Evolutionary conservation across 2,797 vertebrate species (phyloP).

Genomic region (Rallus crepitans): DNA sequence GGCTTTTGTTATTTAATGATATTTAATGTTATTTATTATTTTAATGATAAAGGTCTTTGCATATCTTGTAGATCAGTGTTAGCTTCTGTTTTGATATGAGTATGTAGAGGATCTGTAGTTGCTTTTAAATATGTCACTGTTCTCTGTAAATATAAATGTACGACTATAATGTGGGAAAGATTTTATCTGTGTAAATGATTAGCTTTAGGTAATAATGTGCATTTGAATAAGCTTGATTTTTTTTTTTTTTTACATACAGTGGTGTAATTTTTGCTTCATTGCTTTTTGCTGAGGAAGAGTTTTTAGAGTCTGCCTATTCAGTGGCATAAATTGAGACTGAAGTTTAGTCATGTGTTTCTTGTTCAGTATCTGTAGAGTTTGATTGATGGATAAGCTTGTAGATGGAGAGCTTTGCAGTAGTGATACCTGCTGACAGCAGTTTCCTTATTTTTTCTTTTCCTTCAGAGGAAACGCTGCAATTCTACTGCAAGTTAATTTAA

Average conservation of each 20-base stretch:
- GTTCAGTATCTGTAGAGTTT: background rate
- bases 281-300: background rate
- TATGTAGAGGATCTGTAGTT: background rate
- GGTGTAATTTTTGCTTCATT: background rate
- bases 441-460: background rate
- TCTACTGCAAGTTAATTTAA: background rate
- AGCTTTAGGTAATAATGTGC: background rate
- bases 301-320: background rate
- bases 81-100: background rate
- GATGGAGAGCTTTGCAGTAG: background rate
- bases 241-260: background rate
- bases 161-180: background rate
- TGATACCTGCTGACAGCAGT: background rate
- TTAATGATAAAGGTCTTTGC: background rate
- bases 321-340: background rate
- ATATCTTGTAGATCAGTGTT: background rate
- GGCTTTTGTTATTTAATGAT: background rate
- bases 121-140: background rate
- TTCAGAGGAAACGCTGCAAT: background rate
- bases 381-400: background rate
- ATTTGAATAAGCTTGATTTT: background rate
- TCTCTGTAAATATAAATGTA: background rate
- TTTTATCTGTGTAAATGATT: background rate
- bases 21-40: no score
- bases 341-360: background rate